Evolutionary conservation across 2,113 vertebrate genomes (phyloP).

Genomic region (Semnornis frantzii): DNA sequence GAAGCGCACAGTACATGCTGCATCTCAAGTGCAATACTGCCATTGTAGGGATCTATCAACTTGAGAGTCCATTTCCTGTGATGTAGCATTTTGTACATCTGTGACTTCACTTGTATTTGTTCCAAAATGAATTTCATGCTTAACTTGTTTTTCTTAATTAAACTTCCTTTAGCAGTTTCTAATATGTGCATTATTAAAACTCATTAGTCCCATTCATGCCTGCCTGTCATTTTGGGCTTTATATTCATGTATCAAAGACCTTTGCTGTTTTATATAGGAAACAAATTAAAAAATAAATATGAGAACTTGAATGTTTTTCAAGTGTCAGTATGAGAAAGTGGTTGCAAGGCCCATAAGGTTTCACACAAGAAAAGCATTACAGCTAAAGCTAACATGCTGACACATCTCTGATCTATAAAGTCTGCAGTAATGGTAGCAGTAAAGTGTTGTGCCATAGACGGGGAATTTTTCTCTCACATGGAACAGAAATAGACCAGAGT

Average conservation of each 20-base stretch:
- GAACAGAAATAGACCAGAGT: slow-evolving; percentile 71
- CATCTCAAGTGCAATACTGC: slow-evolving; percentile 8
- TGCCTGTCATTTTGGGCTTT: slow-evolving; percentile 69
- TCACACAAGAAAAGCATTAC: slow-evolving; percentile 76
- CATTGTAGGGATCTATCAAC: slow-evolving; percentile 19
- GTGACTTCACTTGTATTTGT: slow-evolving; percentile 64
- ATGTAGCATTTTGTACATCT: slow-evolving; percentile 51
- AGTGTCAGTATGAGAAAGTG: slow-evolving; percentile 72
- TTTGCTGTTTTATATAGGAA: slow-evolving; percentile 58
- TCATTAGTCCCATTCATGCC: slow-evolving; percentile 76
- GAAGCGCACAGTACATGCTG: neutral
- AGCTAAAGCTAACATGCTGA: slow-evolving; percentile 76
- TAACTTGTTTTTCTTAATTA: slow-evolving; percentile 82
- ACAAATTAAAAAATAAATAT: slow-evolving; percentile 81
- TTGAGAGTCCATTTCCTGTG: slow-evolving; percentile 54
- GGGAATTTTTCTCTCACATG: slow-evolving; percentile 69
- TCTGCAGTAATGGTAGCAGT: slow-evolving; percentile 74
- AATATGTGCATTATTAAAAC: slow-evolving; percentile 77
- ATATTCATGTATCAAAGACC: slow-evolving; percentile 55
- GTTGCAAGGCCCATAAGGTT: slow-evolving; percentile 78
- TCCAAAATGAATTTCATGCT: slow-evolving; percentile 79
- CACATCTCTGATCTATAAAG: slow-evolving; percentile 80
- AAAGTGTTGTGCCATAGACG: slow-evolving; percentile 72
- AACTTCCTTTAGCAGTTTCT: slow-evolving; percentile 75
- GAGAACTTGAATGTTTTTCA: slow-evolving; percentile 70